Evolutionary conservation across 2,113 vertebrate species (phyloP).

Genomic region (Epinephelus cyanopodus): DNA sequence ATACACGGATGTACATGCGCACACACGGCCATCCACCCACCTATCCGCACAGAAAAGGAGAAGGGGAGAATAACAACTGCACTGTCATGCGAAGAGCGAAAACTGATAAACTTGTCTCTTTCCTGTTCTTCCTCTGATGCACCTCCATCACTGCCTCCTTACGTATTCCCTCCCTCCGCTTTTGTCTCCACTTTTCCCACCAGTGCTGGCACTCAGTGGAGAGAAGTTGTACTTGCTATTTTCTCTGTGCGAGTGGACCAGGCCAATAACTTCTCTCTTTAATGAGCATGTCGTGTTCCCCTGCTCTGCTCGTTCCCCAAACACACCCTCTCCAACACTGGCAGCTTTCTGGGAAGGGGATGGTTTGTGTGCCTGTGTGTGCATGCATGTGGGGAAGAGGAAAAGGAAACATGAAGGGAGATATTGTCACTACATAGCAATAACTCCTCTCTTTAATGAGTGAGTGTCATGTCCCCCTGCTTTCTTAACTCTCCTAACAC

Average conservation of each 20-base stretch:
- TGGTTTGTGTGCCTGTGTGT: neutral
- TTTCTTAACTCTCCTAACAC: slow-evolving; percentile 39
- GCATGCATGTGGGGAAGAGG: neutral
- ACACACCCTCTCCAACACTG: slow-evolving; percentile 37
- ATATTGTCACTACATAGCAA: slow-evolving; percentile 52
- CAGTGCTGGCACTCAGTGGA: slow-evolving; percentile 41
- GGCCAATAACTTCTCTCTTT: slow-evolving; percentile 69
- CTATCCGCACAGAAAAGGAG: neutral
- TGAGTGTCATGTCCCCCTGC: slow-evolving; percentile 40
- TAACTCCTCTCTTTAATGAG: slow-evolving; percentile 61
- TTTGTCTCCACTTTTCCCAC: slow-evolving; percentile 44
- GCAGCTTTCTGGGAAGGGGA: slow-evolving; percentile 37
- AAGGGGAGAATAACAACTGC: slow-evolving; percentile 22
- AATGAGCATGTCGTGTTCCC: slow-evolving; percentile 68
- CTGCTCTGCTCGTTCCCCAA: slow-evolving; percentile 51
- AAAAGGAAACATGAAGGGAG: slow-evolving; percentile 29
- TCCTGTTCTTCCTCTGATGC: slow-evolving; percentile 27
- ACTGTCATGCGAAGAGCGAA: slow-evolving; percentile 33
- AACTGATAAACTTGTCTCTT: slow-evolving; percentile 23
- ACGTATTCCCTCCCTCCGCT: slow-evolving; percentile 29
- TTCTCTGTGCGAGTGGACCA: slow-evolving; percentile 48
- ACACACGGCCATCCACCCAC: slow-evolving; percentile 15
- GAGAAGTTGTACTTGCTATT: slow-evolving; percentile 42
- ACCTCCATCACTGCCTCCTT: slow-evolving; percentile 43
- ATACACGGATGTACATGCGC: neutral